Base-by-base conservation (phyloP, 2,888 invertebrate genomes). In the Muscina levida region DNA sequence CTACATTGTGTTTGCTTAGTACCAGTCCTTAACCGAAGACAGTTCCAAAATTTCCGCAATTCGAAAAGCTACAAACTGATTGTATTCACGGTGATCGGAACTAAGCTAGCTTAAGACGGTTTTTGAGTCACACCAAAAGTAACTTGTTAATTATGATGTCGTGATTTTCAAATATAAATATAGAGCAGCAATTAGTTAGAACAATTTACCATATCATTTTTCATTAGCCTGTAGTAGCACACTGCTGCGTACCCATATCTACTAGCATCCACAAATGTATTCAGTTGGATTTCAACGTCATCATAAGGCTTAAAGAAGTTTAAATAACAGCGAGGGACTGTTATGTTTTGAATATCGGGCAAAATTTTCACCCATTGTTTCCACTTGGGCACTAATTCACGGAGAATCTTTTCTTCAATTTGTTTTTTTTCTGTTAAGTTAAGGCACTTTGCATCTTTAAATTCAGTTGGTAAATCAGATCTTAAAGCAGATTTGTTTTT, bases 391-490 rank as follows among this genome's bases (percentile, higher is more conserved):
- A 15, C 2, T 24, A 77, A n/a, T n/a, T 72, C 48, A 2, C 22
- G 8, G 13, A 37, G 26, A 44, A 66, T 67, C 10, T 13, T 17
- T n/a, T 80, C 80, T 67, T 80, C 75, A 1, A 70, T 46, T 13
- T 19, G 15, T 44, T 8, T 42, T 4, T 70, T 74, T 2, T 70
- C 68, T 44, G 2, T 37, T 0, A 68, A 39, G 39, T 70, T 76
- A 17, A 80, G 13, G 42, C 68, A 70, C 26, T 65, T 74, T 3
- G 4, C 44, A 11, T 2, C 31, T 8, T 1, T 24, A 1, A 46
- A 66, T 13, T 15, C n/a, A 8, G 1, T 26, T 1, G 4, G 44
- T 31, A 53, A 13, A 24, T 46, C 8, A 0, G 37, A 10, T 24
- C 42, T 24, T 46, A 13, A 19, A 67, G 59, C 44, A 19, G 19